Percentiles rank a stretch among this genome's conserved stretches.
These are phyloP conservation scores for Alouatta palliata DNA, from an alignment of 2,113 vertebrate genomes.

Conservation along the genomic window DNA sequence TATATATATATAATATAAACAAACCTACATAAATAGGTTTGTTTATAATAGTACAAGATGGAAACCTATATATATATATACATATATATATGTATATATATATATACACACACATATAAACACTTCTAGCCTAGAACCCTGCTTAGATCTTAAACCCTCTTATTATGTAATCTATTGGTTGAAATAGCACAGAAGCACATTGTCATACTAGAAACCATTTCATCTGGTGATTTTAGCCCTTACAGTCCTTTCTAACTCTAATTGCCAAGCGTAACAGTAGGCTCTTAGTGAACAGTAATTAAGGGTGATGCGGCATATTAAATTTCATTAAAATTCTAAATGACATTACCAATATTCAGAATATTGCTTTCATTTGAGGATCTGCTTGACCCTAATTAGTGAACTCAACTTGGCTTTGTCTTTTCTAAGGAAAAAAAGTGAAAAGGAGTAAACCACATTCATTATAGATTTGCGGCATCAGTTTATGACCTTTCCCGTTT, in stretches of 20 bases:
- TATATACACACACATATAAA: too few relatives aligned
- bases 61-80: too few relatives aligned
- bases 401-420: background rate
- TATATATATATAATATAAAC: background rate
- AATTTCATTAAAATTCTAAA: constrained; percentile 62
- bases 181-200: background rate
- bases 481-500: background rate
- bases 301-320: constrained; percentile 44
- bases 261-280: background rate
- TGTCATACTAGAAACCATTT: background rate
- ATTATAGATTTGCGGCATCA: background rate
- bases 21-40: too few relatives aligned
- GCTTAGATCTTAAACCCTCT: background rate
- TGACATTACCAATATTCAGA: constrained; percentile 33
- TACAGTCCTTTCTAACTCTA: constrained; percentile 9
- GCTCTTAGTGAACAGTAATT: constrained; percentile 40
- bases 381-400: constrained; percentile 52
- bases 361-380: constrained; percentile 39
- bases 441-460: background rate
- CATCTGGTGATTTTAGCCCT: background rate
- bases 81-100: too few relatives aligned
- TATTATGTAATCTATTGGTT: background rate
- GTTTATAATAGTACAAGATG: too few relatives aligned
- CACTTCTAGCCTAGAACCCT: background rate
- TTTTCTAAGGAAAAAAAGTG: background rate